These are phyloP conservation scores for Lepidocyrtoides sp. DNA, from an alignment of 2,888 invertebrate species.

Conservation along the genomic window DNA sequence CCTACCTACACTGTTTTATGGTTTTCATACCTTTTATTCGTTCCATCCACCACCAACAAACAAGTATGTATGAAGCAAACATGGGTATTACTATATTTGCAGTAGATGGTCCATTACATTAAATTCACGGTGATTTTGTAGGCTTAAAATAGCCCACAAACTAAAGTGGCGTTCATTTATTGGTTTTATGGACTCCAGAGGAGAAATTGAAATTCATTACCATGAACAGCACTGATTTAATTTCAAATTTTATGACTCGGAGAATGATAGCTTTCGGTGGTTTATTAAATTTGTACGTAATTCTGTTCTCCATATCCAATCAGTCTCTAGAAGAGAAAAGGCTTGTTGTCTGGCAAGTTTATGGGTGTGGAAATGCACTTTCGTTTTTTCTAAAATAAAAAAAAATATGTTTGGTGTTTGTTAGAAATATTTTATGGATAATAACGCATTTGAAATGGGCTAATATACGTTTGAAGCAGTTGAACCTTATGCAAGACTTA, in stretches of 20 bases:
- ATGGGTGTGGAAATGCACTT: no score
- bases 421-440: no score
- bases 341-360: no score
- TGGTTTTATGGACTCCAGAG: neutral
- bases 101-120: slow-evolving; percentile 58
- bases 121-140: neutral
- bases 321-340: neutral
- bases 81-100: slow-evolving; percentile 27
- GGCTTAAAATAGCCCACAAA: slow-evolving; percentile 20
- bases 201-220: slow-evolving; percentile 67
- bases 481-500: neutral
- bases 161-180: neutral
- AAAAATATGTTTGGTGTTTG: neutral
- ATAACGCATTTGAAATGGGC: no score
- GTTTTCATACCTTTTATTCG: no score
- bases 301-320: neutral
- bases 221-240: slow-evolving; percentile 42
- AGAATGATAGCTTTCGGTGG: slow-evolving; percentile 10
- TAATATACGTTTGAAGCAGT: no score
- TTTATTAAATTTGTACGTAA: slow-evolving; percentile 40
- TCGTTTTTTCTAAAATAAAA: no score
- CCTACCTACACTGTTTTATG: no score
- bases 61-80: neutral
- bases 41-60: neutral
- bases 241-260: slow-evolving; percentile 44